Conservation (phyloP, 1,140 invertebrate species). For the Drosophila insularis region DNA sequence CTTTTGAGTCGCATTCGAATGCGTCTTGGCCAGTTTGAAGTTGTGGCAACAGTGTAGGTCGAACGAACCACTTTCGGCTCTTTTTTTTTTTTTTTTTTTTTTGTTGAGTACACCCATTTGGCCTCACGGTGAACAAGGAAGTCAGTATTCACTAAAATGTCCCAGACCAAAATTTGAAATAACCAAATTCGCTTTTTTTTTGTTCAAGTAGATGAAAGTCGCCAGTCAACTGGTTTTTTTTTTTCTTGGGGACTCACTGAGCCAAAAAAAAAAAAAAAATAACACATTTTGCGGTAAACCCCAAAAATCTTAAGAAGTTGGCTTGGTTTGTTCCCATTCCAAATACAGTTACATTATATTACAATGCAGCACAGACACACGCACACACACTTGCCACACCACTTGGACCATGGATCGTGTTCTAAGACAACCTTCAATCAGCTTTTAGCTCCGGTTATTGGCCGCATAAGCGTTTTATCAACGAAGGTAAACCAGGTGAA, state of each 20-base stretch:
- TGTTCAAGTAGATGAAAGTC: constrained; percentile 65
- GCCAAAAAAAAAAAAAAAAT: no score
- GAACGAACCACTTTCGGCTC: constrained; percentile 41
- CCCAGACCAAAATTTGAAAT: constrained; percentile 39
- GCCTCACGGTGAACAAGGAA: constrained; percentile 54
- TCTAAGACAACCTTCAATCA: constrained; percentile 53
- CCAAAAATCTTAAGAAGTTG: constrained; percentile 40
- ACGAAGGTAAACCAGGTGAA: constrained; percentile 65
- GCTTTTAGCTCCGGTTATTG: constrained; percentile 59
- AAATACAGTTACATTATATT: neutral
- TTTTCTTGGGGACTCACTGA: no score
- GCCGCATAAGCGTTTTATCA: constrained; percentile 44
- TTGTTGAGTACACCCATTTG: constrained; percentile 46
- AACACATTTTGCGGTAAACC: constrained; percentile 64
- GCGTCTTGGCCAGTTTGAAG: constrained; percentile 15
- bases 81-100: neutral
- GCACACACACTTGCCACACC: neutral
- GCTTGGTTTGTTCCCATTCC: constrained; percentile 6
- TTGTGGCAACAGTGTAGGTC: constrained; percentile 24
- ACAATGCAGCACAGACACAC: neutral
- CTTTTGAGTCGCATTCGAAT: constrained; percentile 4
- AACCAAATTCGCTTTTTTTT: constrained; percentile 42
- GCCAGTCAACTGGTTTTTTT: constrained; percentile 57
- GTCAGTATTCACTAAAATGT: constrained; percentile 24
- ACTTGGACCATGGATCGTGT: constrained; percentile 7